Evolutionary conservation across 2,888 invertebrate genomes (phyloP), one percentile per base, ranked within the genome.

Genomic region (Imbricaverruca yamaguchii): DNA sequence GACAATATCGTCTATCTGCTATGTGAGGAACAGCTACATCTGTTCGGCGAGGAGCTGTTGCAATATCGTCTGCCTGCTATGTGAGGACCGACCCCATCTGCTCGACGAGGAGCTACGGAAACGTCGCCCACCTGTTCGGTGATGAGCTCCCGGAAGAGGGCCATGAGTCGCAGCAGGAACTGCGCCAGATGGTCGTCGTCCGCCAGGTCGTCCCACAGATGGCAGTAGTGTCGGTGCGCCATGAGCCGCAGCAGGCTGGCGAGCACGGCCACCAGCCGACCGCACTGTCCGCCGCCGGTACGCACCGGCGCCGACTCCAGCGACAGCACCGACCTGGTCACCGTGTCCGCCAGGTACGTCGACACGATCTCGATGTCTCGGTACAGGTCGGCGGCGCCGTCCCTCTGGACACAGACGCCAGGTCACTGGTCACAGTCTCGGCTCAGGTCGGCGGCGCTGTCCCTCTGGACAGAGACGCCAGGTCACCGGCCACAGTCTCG

Each of bases 291-390:
- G 21, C 55, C 74, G 8, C 74, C 74, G 11, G 74, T 74, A 3
- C 74, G 53, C 74, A 18, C 21, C 18, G 74, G 74, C 10, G 74
- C 53, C 53, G 74, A 74, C 74, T 74, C 74, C 55, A 74, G 74
- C 21, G 74, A 74, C 21, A 74, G 74, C 18, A 74, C 74, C 4
- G 74, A 53, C 8, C 74, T 53, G 21, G 23, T 23, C 74, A 74
- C 55, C 21, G 74, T 74, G 74, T 74, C 74, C 21, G 21, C 21
- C 18, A 74, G 74, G 74, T 74, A 74, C 21, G 21, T 21, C 9
- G 74, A 74, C 55, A 74, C 53, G 74, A 74, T 74, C 74, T 74
- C 74, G 15, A 55, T 23, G 53, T 74, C 74, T 2, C 74, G 74
- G 74, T 6, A 15, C 55, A 55, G 53, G 53, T 74, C 74, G 0